phyloP scores from a whole-genome alignment of 2,113 vertebrate species.

The Zosterops lateralis region DNA sequence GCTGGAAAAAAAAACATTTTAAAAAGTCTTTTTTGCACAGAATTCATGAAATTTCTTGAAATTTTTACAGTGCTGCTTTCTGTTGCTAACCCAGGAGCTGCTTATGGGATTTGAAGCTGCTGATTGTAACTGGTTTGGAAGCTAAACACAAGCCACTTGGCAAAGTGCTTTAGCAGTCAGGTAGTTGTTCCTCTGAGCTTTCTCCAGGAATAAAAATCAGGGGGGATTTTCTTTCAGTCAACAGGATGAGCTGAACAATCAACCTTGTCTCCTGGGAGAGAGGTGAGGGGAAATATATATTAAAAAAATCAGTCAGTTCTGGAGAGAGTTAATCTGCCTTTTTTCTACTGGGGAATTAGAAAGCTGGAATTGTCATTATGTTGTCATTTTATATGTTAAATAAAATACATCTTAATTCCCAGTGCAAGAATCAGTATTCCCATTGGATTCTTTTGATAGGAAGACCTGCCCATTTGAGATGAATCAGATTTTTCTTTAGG shows the following conservation, averaged over 20 bases:
- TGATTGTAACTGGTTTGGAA: neutral
- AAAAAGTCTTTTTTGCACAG: neutral
- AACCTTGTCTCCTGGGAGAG: neutral
- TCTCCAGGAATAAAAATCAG: slow-evolving; percentile 3
- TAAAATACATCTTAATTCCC: slow-evolving; percentile 25
- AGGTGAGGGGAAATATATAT: neutral
- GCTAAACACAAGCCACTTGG: neutral
- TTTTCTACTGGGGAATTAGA: neutral
- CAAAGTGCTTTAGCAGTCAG: slow-evolving; percentile 13
- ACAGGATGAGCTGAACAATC: neutral
- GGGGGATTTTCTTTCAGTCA: slow-evolving; percentile 1
- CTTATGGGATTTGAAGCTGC: neutral
- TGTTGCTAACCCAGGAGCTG: neutral
- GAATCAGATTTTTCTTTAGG: neutral
- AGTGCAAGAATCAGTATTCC: neutral
- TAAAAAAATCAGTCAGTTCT: neutral
- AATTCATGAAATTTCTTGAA: neutral
- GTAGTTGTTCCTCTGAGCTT: neutral
- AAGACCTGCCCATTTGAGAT: neutral
- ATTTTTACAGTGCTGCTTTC: neutral
- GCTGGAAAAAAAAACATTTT: neutral
- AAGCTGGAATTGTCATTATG: slow-evolving; percentile 45
- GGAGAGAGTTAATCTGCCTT: neutral
- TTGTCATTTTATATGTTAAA: slow-evolving; percentile 15
- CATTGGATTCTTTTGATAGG: neutral